A percentile compares a stretch with the other conserved stretches of the same genome.
phyloP scores from a whole-genome alignment of 1,140 invertebrate genomes.

The Dinoponera quadriceps region DNA sequence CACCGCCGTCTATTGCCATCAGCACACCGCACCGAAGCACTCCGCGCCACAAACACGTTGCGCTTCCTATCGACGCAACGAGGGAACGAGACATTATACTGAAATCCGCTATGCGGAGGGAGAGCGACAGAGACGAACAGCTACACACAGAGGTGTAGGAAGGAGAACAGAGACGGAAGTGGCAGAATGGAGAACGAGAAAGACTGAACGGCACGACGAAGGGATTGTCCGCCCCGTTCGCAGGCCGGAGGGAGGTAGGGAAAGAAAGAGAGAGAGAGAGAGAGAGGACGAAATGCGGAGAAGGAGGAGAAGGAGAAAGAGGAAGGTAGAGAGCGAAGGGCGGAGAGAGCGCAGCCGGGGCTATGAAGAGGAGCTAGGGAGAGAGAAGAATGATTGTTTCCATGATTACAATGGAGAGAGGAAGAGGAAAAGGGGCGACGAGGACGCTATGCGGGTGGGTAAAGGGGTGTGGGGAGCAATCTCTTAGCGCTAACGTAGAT shows the following conservation, averaged over 20 bases:
- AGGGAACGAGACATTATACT: slow-evolving; percentile 68
- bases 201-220: slow-evolving; percentile 26
- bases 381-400: slow-evolving; percentile 85
- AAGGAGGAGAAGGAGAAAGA: slow-evolving; percentile 58
- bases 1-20: slow-evolving; percentile 36
- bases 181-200: slow-evolving; percentile 61
- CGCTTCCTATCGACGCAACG: slow-evolving; percentile 63
- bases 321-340: slow-evolving; percentile 54
- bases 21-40: slow-evolving; percentile 37
- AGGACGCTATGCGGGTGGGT: slow-evolving; percentile 43
- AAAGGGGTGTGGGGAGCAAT: slow-evolving; percentile 80
- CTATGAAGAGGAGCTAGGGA: slow-evolving; percentile 60
- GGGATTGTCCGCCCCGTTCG: slow-evolving; percentile 15
- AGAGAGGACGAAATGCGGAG: slow-evolving; percentile 15
- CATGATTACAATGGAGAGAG: slow-evolving; percentile 84
- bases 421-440: slow-evolving; percentile 73
- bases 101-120: slow-evolving; percentile 65
- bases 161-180: slow-evolving; percentile 42
- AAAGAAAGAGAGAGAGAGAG: slow-evolving; percentile 6
- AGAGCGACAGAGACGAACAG: slow-evolving; percentile 66
- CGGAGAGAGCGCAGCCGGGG: slow-evolving; percentile 63
- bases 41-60: slow-evolving; percentile 34
- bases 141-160: slow-evolving; percentile 46
- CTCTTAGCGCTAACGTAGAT: slow-evolving; percentile 84
- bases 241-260: background rate